Conservation (phyloP, 2,113 vertebrate species). For the Trogon melanurus region DNA sequence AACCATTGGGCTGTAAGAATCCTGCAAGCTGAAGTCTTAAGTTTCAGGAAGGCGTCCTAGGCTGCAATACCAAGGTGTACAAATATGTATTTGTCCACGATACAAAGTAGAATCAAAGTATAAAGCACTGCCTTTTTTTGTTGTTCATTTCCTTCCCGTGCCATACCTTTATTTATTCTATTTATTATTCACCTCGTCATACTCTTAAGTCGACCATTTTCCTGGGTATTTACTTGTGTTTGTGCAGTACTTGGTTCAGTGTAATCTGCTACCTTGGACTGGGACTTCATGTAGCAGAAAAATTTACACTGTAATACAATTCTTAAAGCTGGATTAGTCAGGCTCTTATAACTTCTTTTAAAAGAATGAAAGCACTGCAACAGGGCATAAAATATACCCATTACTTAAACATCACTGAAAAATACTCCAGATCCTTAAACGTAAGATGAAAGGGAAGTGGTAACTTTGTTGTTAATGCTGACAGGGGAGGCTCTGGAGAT, state of each 20-base stretch:
- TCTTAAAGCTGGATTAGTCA: neutral
- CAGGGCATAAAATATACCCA: neutral
- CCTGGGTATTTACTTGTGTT: neutral
- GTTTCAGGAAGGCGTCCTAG: neutral
- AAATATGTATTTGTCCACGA: neutral
- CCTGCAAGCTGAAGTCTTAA: neutral
- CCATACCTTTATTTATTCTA: neutral
- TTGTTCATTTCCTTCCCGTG: neutral
- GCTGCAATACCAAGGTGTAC: neutral
- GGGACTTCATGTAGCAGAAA: neutral
- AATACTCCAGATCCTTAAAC: neutral
- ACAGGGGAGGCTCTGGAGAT: neutral
- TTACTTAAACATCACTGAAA: neutral
- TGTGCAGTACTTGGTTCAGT: neutral
- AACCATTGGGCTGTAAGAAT: neutral
- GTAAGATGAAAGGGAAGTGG: neutral
- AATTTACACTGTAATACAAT: neutral
- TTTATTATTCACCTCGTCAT: neutral
- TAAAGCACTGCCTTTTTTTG: neutral
- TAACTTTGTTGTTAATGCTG: neutral
- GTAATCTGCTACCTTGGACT: neutral
- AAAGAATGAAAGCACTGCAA: neutral
- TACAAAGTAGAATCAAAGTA: neutral
- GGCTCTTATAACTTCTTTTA: neutral
- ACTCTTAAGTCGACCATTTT: neutral